Percentiles rank a stretch among this genome's conserved stretches.
Conservation (phyloP, 1,140 invertebrate species). For the Wiebesia pumilae region DNA sequence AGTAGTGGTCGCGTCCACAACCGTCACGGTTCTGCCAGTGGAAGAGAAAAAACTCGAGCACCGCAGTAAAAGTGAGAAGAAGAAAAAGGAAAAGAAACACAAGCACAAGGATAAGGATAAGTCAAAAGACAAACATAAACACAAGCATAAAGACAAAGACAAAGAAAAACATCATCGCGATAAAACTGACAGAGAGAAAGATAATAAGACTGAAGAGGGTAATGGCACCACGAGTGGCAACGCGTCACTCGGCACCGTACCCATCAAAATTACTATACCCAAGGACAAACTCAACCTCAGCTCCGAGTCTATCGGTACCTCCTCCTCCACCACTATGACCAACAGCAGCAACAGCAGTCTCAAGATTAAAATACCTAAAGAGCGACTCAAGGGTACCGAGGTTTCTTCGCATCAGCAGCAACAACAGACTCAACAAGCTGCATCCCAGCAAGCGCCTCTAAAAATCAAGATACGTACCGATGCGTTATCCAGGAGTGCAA, state of each 20-base stretch:
- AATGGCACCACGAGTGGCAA: neutral
- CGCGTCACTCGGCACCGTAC: constrained; percentile 66
- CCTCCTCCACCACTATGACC: constrained; percentile 23
- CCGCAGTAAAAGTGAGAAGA: constrained; percentile 77
- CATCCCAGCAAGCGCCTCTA: constrained; percentile 64
- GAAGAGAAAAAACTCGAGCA: constrained; percentile 71
- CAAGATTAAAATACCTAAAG: constrained; percentile 81
- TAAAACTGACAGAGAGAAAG: constrained; percentile 69
- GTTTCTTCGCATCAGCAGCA: constrained; percentile 57
- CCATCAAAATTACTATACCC: constrained; percentile 81
- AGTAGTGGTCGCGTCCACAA: no score
- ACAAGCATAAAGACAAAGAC: constrained; percentile 80
- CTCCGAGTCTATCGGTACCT: constrained; percentile 54
- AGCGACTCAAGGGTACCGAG: constrained; percentile 73
- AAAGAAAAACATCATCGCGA: constrained; percentile 77
- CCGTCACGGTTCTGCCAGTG: constrained; percentile 40
- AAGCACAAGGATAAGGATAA: constrained; percentile 80
- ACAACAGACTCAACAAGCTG: constrained; percentile 53
- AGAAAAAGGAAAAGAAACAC: constrained; percentile 81
- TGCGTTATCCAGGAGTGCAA: constrained; percentile 65
- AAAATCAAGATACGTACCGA: constrained; percentile 78
- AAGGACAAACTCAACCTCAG: constrained; percentile 78
- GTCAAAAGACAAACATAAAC: constrained; percentile 80
- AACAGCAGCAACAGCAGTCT: constrained; percentile 63
- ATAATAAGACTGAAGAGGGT: constrained; percentile 58